phyloP scores from a whole-genome alignment of 1,140 invertebrate genomes.

The Apis laboriosa region DNA sequence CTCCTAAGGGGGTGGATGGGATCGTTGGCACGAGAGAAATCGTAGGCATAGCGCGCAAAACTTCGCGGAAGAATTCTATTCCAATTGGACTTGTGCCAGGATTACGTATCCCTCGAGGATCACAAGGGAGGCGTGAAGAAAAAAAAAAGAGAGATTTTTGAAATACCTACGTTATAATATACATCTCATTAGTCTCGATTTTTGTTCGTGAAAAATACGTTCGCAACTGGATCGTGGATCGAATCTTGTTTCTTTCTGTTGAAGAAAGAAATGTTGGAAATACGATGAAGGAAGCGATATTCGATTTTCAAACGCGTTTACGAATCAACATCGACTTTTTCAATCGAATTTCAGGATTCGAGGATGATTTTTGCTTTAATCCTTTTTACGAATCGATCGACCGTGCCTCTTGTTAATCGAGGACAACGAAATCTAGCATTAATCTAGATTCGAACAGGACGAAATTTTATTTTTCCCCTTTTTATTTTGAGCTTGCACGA shows the following conservation, averaged over 20 bases:
- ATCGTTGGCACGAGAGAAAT: slow-evolving; percentile 62
- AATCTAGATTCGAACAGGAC: too few relatives aligned
- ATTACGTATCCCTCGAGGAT: slow-evolving; percentile 54
- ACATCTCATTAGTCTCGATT: background rate
- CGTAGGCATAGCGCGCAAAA: slow-evolving; percentile 44
- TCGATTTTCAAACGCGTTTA: too few relatives aligned
- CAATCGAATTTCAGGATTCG: too few relatives aligned
- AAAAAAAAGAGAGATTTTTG: slow-evolving; percentile 50
- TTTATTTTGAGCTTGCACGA: too few relatives aligned
- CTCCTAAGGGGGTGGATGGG: slow-evolving; percentile 53
- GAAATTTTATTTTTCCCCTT: too few relatives aligned
- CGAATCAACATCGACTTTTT: too few relatives aligned
- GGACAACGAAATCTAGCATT: too few relatives aligned
- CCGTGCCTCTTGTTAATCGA: too few relatives aligned
- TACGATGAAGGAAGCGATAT: too few relatives aligned
- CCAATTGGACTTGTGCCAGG: slow-evolving; percentile 70
- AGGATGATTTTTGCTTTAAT: too few relatives aligned
- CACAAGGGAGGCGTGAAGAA: slow-evolving; percentile 65
- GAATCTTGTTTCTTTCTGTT: background rate
- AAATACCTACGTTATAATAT: slow-evolving; percentile 65
- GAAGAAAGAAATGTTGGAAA: too few relatives aligned
- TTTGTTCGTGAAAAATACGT: slow-evolving; percentile 30
- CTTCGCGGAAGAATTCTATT: slow-evolving; percentile 50
- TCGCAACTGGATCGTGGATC: slow-evolving; percentile 13
- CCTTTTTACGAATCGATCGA: too few relatives aligned